Base-by-base conservation (phyloP, 2,113 vertebrate genomes). In the Sceloporus undulatus region DNA sequence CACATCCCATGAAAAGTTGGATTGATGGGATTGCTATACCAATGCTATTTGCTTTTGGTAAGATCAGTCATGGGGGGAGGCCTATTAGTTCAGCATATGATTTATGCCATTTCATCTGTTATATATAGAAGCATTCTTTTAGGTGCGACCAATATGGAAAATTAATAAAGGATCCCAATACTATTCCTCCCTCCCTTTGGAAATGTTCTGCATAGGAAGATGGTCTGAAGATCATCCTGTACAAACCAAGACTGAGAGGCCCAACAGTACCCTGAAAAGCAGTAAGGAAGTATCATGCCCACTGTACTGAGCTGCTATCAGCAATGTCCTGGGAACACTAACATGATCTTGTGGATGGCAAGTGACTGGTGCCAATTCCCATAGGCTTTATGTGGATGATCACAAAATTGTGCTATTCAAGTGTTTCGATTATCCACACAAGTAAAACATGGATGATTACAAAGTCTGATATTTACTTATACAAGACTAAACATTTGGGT, bases 241-340 rank as follows among this genome's bases (percentile, higher is more conserved):
- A 29, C 9, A 66, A 25, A 9, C 18, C 34, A 66, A 27, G 59
- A n/a, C n/a, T 14, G 42, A 27, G 42, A 23, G 23, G 70, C 8
- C 56, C 59, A 54, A 54, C 42, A 18, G n/a, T 54, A 70, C 13
- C 73, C 73, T 42, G 59, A 59, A 86, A 68, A 90, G 90, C 78
- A 94, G 82, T 87, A 87, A 92, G 90, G 86, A 94, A 83, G 89
- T 87, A 93, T 73, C 13, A 85, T 90, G 85, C 76, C 83, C 92
- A 91, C 85, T 59, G 78, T 85, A 90, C 54, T 56, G 87, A 90
- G 70, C 71, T 92, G 65, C 92, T 83, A 82, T 85, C 75, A 91
- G 76, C 73, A 76, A 82, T 56, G 87, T 56, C 79, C 73, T n/a
- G 88, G 65, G 73, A 92, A 66, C 66, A 56, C 78, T 87, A 91